phyloP scores from a whole-genome alignment of 2,888 invertebrate genomes.

The Nomada hirtipes region DNA sequence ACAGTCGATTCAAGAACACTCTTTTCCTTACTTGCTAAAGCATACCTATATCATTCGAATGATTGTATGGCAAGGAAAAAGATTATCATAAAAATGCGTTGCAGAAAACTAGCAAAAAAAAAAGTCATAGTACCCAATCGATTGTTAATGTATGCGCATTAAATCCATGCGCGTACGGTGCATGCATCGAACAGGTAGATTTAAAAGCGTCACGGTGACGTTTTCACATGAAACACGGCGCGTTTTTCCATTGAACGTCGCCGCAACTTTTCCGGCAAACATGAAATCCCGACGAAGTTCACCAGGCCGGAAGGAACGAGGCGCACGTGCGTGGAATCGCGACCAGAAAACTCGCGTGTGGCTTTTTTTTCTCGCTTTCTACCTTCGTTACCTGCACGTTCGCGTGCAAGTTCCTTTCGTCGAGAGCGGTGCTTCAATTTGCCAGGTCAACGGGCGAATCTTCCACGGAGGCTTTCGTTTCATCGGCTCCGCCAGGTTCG shows the following conservation, averaged over 20 bases:
- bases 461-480: slow-evolving; percentile 3
- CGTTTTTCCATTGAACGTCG: slow-evolving; percentile 21
- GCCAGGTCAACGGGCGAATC: neutral
- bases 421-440: slow-evolving; percentile 2
- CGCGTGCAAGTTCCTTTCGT: neutral
- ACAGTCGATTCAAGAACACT: too few species aligned
- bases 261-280: slow-evolving; percentile 31
- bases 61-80: too few species aligned
- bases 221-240: neutral
- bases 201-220: slow-evolving; percentile 9
- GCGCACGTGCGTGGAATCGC: slow-evolving; percentile 22
- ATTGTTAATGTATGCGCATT: too few species aligned
- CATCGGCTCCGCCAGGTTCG: neutral
- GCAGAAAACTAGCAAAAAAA: too few species aligned
- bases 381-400: neutral
- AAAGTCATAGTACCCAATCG: too few species aligned
- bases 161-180: too few species aligned
- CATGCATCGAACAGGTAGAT: neutral
- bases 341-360: neutral
- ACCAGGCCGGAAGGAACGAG: slow-evolving; percentile 24
- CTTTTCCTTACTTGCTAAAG: too few species aligned
- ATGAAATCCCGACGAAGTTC: slow-evolving; percentile 36
- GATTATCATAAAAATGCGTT: too few species aligned
- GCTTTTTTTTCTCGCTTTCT: neutral
- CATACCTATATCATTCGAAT: too few species aligned